Evolutionary conservation across 2,113 vertebrate species (phyloP), one percentile per base, ranked within the genome.

Genomic region (Callorhinus ursinus): DNA sequence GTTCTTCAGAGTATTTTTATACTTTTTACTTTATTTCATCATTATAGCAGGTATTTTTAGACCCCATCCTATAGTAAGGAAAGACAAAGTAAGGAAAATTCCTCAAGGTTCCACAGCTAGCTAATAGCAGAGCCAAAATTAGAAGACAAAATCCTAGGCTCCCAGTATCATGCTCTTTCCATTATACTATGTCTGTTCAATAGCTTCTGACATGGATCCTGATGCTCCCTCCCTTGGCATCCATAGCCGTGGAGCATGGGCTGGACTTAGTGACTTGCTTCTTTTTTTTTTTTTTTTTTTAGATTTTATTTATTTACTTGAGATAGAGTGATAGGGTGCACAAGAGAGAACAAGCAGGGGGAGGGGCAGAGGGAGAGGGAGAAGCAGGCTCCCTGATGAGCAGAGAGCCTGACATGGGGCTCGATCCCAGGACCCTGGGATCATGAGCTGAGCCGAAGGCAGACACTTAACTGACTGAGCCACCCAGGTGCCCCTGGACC

Each of bases 71-170:
- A 92, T 19, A 85, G 16, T 74, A 96, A 67, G 11, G 46, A 97
- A 89, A 69, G 16, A 67, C 21, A 91, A 95, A 87, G 42, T 26
- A 55, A 72, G 13, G 53, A 87, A 90, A 96, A 96, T 76, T 90
- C 12, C 7, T 93, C 46, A 71, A 88, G 76, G 2, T 90, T 90
- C 26, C 49, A 81, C 1, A n/a, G 53, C n/a, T 85, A 84, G 11
- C n/a, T 80, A 92, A 97, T 26, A 5, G 15, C 61, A 86, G 28
- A 86, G 46, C 15, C n/a, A 95, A 61, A 95, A 79, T 88, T 88
- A 91, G 42, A 85, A 95, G 51, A 90, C 16, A 71, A 92, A 26
- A 85, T 84, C 55, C 33, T 28, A 80, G 59, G 74, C 46, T 59
- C 19, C 49, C 22, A 65, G 33, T 53, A 36, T 65, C 63, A 11